These are phyloP conservation scores for Acromyrmex echinatior DNA, from an alignment of 1,140 invertebrate genomes.

Conservation along the genomic window DNA sequence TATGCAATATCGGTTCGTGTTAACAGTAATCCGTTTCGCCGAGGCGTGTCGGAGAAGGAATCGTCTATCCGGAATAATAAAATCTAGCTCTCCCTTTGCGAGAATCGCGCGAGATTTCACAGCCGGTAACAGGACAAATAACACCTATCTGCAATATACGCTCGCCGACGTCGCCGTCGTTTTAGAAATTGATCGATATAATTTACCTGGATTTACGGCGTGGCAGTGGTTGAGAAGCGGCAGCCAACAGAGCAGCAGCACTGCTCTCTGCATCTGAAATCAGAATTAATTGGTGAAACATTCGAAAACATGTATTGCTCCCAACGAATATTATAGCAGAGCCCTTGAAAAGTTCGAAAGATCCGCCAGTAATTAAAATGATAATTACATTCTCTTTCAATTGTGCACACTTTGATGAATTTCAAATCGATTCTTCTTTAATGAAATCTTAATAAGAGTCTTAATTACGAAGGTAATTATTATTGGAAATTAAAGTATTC, in stretches of 20 bases:
- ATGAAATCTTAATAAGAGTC: conserved; percentile 7
- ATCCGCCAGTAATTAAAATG: neutral
- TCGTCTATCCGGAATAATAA: conserved; percentile 34
- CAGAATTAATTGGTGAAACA: conserved; percentile 55
- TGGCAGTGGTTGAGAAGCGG: conserved; percentile 86
- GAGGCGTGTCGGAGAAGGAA: neutral
- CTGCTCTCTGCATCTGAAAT: conserved; percentile 86
- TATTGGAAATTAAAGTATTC: conserved; percentile 22
- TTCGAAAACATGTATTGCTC: neutral
- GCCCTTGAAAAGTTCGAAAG: neutral
- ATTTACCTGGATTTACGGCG: conserved; percentile 86
- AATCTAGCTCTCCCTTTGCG: neutral
- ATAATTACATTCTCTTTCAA: conserved; percentile 40
- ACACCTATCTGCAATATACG: neutral
- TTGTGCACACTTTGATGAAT: conserved; percentile 4
- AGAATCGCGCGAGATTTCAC: conserved; percentile 15
- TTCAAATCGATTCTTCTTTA: conserved; percentile 42
- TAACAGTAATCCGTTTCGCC: conserved; percentile 38
- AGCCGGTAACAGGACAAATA: neutral
- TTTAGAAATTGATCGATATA: conserved; percentile 54
- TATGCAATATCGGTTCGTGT: conserved; percentile 45
- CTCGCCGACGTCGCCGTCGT: conserved; percentile 19
- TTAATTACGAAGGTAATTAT: conserved; percentile 10
- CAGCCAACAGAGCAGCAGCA: conserved; percentile 86
- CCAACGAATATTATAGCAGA: neutral